Percentiles rank a stretch among this genome's conserved stretches.
phyloP scores from a whole-genome alignment of 2,888 invertebrate species.

The Sympetrum striolatum region DNA sequence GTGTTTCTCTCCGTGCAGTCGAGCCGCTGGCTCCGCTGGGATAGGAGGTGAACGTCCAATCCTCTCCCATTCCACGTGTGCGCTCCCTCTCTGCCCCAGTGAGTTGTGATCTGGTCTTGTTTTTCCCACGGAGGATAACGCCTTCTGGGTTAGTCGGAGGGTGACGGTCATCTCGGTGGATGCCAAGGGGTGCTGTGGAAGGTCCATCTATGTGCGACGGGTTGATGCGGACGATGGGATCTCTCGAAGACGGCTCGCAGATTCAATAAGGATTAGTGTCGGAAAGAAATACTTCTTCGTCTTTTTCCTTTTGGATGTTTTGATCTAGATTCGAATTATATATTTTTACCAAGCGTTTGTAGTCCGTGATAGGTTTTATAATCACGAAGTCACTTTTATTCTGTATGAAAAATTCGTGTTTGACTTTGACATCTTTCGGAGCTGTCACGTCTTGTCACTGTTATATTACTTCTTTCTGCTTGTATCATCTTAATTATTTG shows the following conservation, averaged over 20 bases:
- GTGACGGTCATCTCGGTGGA: background rate
- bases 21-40: slow-evolving; percentile 33
- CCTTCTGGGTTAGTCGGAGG: background rate
- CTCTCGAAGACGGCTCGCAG: background rate
- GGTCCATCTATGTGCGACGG: background rate
- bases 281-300: background rate
- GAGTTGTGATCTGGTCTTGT: slow-evolving; percentile 21
- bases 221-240: background rate
- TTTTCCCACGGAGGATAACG: background rate
- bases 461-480: too few species aligned
- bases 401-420: too few species aligned
- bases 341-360: background rate
- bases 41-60: background rate
- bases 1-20: slow-evolving; percentile 10
- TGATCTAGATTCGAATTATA: background rate
- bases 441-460: too few species aligned
- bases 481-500: too few species aligned
- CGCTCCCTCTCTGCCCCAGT: background rate
- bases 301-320: background rate
- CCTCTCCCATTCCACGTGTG: slow-evolving; percentile 13
- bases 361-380: background rate
- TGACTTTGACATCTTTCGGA: too few species aligned
- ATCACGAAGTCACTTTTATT: too few species aligned
- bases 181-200: background rate
- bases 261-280: background rate